A percentile compares a stretch with the other conserved stretches of the same genome.
Evolutionary conservation across 2,797 vertebrate species (phyloP).

Genomic region (Xenops minutus): DNA sequence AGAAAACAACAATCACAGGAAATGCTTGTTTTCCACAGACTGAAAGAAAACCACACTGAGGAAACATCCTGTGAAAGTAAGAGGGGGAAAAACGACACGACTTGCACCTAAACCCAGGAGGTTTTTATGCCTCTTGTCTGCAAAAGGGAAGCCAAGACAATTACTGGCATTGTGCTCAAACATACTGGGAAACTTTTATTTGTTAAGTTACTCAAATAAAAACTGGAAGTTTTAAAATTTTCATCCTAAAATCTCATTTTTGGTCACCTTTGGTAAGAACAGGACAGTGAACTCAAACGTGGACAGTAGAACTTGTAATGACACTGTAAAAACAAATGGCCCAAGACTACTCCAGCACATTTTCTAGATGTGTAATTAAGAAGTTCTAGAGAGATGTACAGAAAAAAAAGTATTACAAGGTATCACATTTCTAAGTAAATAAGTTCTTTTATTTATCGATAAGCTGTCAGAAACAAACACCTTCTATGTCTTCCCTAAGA

Average conservation of each 20-base stretch:
- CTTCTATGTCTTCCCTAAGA: not conserved
- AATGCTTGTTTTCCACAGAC: not conserved
- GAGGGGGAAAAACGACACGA: not conserved
- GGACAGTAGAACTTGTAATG: not conserved
- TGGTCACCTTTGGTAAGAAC: not conserved
- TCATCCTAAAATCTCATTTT: not conserved
- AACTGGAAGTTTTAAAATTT: not conserved
- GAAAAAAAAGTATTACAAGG: not conserved
- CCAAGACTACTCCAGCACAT: not conserved
- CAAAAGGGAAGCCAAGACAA: not conserved
- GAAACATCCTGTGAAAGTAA: constrained; percentile 35
- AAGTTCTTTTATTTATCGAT: not conserved
- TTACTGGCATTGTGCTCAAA: not conserved
- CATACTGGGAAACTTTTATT: not conserved
- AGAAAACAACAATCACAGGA: constrained; percentile 17
- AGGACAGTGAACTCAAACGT: not conserved
- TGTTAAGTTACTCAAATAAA: not conserved
- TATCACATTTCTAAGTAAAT: not conserved
- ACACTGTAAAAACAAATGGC: not conserved
- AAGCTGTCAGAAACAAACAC: not conserved
- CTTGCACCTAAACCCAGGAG: not conserved
- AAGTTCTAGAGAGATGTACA: not conserved
- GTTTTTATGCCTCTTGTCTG: not conserved
- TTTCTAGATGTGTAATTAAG: not conserved
- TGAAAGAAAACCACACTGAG: not conserved